A percentile compares a stretch with the other conserved stretches of the same genome.
Evolutionary conservation across 2,797 vertebrate species (phyloP).

Genomic region (Eidolon dupreanum): DNA sequence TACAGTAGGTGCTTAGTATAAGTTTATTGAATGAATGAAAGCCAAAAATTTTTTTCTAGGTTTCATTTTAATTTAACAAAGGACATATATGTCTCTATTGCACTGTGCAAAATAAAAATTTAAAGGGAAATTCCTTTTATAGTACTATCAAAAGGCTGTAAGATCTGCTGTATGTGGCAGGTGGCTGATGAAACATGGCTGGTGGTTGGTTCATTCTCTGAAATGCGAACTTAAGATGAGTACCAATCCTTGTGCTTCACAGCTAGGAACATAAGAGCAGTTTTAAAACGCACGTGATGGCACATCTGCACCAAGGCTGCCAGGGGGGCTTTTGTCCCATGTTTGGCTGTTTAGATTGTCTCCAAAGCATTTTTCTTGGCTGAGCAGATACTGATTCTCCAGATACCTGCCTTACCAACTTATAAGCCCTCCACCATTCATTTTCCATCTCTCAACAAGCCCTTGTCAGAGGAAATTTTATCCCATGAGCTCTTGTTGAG

Average conservation of each 20-base stretch:
- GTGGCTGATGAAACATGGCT: neutral
- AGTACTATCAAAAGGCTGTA: neutral
- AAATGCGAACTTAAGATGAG: neutral
- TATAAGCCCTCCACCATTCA: neutral
- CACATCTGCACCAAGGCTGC: neutral
- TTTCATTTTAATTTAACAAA: constrained; percentile 3
- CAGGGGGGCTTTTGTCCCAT: neutral
- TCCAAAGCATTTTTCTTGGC: neutral
- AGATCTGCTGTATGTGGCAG: neutral
- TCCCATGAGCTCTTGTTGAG: neutral
- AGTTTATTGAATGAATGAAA: neutral
- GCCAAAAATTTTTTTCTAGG: neutral
- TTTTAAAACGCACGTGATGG: neutral
- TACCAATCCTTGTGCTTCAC: neutral
- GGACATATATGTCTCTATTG: neutral
- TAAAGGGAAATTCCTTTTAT: neutral
- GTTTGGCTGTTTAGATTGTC: neutral
- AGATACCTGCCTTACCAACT: neutral
- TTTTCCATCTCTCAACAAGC: neutral
- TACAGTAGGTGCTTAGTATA: neutral
- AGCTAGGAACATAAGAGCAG: no score
- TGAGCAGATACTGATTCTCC: neutral
- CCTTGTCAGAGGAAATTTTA: neutral
- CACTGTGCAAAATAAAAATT: neutral
- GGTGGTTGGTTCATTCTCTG: neutral